phyloP scores from a whole-genome alignment of 2,113 vertebrate genomes.

The Rattus norvegicus region GRCr8 NC_086027.1:98503001-98503500 shows the following conservation, averaged over 20 bases:
- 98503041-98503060: fast-evolving
- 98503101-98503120: not conserved
- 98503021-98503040: fast-evolving
- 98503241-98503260: not conserved
- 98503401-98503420: not conserved
- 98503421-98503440: not conserved
- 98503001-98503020: fast-evolving
- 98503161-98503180: fast-evolving
- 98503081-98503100: not conserved
- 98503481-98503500: not conserved
- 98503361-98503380: not conserved
- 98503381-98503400: not conserved
- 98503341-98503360: not conserved
- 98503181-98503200: fast-evolving
- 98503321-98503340: not conserved
- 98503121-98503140: not conserved
- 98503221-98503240: not conserved
- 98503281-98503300: not conserved
- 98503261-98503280: not conserved
- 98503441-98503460: not conserved
- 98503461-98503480: not conserved
- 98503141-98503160: too few species aligned
- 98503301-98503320: not conserved
- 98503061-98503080: not conserved
- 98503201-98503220: fast-evolving